These are phyloP conservation scores for Argyra leucocephala DNA, from an alignment of 2,888 invertebrate genomes.

Conservation along the genomic window DNA sequence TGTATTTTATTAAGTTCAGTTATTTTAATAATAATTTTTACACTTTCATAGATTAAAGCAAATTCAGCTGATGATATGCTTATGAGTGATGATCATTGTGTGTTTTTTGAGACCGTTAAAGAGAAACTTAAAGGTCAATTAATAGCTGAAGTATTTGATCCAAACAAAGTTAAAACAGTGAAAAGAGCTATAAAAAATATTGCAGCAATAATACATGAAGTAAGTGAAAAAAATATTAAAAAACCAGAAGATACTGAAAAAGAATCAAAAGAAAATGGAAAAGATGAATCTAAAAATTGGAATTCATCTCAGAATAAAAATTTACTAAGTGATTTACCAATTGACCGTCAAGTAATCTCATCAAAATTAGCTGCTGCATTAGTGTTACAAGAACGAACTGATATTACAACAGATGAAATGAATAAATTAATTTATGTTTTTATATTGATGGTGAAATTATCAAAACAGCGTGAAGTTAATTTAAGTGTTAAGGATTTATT, in stretches of 20 bases:
- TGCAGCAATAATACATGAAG: constrained; percentile 62
- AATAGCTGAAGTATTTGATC: constrained; percentile 56
- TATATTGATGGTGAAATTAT: constrained; percentile 58
- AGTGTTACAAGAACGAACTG: constrained; percentile 68
- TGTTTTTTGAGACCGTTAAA: constrained; percentile 73
- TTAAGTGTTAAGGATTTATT: constrained; percentile 25
- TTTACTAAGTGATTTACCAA: constrained; percentile 48
- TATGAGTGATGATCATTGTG: constrained; percentile 61
- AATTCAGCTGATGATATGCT: constrained; percentile 68
- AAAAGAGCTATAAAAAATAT: constrained; percentile 67
- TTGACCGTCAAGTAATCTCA: constrained; percentile 71
- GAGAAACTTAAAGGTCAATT: constrained; percentile 74
- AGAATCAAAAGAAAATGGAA: constrained; percentile 30
- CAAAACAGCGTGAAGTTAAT: constrained; percentile 35
- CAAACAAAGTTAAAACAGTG: constrained; percentile 57
- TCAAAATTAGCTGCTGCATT: constrained; percentile 72
- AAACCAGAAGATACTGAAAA: constrained; percentile 24
- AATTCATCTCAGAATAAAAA: constrained; percentile 47
- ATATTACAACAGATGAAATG: constrained; percentile 68
- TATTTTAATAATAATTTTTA: not conserved
- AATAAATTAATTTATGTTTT: constrained; percentile 72
- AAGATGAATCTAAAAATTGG: constrained; percentile 24
- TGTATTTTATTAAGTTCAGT: no score
- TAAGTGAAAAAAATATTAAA: constrained; percentile 45
- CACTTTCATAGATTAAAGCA: constrained; percentile 41